Percentiles rank a stretch among this genome's conserved stretches.
These are phyloP conservation scores for Potamilus streckersoni DNA, from an alignment of 1,140 invertebrate species.

Conservation along the genomic window DNA sequence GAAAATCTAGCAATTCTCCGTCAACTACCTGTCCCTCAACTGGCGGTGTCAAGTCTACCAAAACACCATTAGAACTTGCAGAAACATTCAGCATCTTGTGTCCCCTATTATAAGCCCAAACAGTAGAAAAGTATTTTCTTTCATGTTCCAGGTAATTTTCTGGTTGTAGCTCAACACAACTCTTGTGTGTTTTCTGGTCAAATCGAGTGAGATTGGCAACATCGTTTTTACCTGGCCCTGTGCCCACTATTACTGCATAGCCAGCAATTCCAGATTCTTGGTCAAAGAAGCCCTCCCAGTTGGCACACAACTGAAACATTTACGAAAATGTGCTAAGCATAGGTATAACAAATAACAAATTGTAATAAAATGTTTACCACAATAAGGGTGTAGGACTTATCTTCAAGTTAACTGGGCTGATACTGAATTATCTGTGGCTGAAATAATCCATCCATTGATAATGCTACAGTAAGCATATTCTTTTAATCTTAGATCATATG, in stretches of 20 bases:
- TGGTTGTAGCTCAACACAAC: constrained; percentile 2
- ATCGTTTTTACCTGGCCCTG: constrained; percentile 12
- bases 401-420: too few relatives aligned
- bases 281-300: constrained; percentile 44
- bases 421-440: too few relatives aligned
- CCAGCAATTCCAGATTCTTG: constrained; percentile 35
- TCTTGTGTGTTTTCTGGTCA: neutral
- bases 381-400: too few relatives aligned
- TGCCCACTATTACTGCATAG: constrained; percentile 24
- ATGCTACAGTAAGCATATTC: too few relatives aligned
- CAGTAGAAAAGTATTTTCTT: constrained; percentile 16
- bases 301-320: constrained; percentile 32
- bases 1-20: constrained; percentile 11
- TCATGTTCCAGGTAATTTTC: constrained; percentile 20
- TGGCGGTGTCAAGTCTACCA: constrained; percentile 37
- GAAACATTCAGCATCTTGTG: constrained; percentile 18
- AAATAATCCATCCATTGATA: too few relatives aligned
- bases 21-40: constrained; percentile 30
- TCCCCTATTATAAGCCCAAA: constrained; percentile 29
- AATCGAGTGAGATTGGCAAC: constrained; percentile 3
- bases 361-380: too few relatives aligned
- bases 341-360: too few relatives aligned
- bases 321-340: too few relatives aligned
- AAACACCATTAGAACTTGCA: constrained; percentile 25
- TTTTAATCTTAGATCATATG: too few relatives aligned